A percentile compares a stretch with the other conserved stretches of the same genome.
phyloP scores from a whole-genome alignment of 2,888 invertebrate species.

The Noctua janthe region DNA sequence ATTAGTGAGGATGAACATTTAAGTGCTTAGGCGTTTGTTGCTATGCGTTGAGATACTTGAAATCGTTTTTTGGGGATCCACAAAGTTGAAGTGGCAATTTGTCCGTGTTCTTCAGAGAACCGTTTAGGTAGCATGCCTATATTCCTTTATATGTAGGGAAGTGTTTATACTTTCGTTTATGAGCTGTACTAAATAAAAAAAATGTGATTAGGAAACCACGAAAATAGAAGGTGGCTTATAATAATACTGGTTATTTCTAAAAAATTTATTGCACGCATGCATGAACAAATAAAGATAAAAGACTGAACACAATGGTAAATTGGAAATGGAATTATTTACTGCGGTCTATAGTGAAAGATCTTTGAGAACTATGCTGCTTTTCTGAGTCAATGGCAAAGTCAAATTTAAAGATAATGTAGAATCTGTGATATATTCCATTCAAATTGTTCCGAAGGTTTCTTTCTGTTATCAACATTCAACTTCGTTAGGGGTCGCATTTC shows the following conservation, averaged over 20 bases:
- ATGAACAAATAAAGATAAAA: constrained; percentile 4
- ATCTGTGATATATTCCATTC: background rate
- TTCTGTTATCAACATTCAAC: background rate
- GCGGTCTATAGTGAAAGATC: background rate
- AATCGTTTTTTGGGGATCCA: background rate
- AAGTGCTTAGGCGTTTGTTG: background rate
- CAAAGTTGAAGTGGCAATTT: background rate
- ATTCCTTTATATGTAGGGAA: background rate
- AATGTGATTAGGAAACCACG: background rate
- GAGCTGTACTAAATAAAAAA: background rate
- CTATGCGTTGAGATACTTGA: background rate
- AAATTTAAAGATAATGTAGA: background rate
- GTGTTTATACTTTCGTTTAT: background rate
- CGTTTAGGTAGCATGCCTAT: background rate
- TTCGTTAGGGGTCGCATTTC: background rate
- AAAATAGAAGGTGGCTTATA: background rate
- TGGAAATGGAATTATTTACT: constrained; percentile 2
- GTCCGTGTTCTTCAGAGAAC: background rate
- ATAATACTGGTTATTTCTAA: background rate
- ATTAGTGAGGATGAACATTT: constrained; percentile 29
- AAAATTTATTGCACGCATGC: background rate
- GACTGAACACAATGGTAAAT: constrained; percentile 12
- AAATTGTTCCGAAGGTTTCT: background rate
- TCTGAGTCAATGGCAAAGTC: background rate
- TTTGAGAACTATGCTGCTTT: background rate